Conservation (phyloP, 30 jellyfish, hydroid and myxozoan species). For the Aurelia aurita region DNA sequence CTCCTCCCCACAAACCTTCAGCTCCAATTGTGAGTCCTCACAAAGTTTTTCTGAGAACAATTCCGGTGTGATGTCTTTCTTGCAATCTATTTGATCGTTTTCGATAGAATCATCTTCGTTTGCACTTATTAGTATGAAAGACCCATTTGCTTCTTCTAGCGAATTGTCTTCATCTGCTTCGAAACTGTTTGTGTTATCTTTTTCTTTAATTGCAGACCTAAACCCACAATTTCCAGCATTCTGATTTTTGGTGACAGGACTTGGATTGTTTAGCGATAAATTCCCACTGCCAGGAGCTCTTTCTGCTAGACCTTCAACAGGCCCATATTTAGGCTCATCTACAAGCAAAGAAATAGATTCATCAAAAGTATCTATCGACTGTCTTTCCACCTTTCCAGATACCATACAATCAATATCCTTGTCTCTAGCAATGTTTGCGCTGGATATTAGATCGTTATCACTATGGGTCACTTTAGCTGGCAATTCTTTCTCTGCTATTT, state of each 20-base stretch:
- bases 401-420: too few relatives aligned
- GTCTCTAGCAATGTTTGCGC: background rate
- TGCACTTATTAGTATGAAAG: conserved; percentile 20
- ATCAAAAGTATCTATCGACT: too few relatives aligned
- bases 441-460: background rate
- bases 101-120: conserved; percentile 13
- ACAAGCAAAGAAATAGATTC: too few relatives aligned
- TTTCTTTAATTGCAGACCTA: background rate
- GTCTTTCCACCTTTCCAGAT: too few relatives aligned
- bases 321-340: too few relatives aligned
- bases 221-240: background rate
- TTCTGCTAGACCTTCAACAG: too few relatives aligned
- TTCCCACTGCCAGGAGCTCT: too few relatives aligned
- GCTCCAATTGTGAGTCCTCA: conserved; percentile 10
- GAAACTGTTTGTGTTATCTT: background rate
- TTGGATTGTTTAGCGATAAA: background rate
- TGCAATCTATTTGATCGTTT: background rate
- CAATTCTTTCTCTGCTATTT: too few relatives aligned
- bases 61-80: conserved; percentile 37
- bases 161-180: conserved; percentile 6
- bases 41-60: conserved; percentile 33
- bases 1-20: background rate
- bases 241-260: background rate
- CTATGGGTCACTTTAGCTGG: background rate
- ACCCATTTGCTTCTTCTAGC: conserved; percentile 23